A percentile compares a stretch with the other conserved stretches of the same genome.
Evolutionary conservation across 2,113 vertebrate species (phyloP).

Genomic region (Indri indri): DNA sequence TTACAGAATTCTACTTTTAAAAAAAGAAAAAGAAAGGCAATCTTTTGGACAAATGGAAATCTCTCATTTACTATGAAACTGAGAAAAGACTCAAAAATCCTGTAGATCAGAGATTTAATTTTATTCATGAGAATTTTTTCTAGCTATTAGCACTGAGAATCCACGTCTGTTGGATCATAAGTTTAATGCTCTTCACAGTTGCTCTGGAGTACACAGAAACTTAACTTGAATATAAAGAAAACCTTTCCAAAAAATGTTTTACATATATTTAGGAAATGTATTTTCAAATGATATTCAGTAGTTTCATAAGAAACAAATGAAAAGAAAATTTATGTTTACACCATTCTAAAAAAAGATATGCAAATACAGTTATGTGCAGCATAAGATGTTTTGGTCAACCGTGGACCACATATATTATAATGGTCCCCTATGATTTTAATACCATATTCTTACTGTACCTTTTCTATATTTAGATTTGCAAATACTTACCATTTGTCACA

Average conservation of each 20-base stretch:
- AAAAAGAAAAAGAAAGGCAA: neutral
- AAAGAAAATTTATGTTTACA: neutral
- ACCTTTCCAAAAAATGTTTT: neutral
- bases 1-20: neutral
- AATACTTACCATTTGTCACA: neutral
- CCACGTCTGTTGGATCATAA: neutral
- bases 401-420: neutral
- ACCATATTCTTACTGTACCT: neutral
- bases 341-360: neutral
- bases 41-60: neutral
- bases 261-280: neutral
- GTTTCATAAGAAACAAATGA: neutral
- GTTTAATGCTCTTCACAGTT: neutral
- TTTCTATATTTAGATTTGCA: neutral
- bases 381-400: neutral
- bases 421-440: neutral
- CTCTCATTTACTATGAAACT: neutral
- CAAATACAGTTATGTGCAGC: neutral
- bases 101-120: neutral
- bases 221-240: neutral
- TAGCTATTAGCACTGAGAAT: neutral
- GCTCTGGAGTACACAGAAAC: neutral
- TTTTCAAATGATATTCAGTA: neutral
- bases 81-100: neutral
- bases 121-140: neutral